A percentile compares a stretch with the other conserved stretches of the same genome.
Evolutionary conservation across 2,113 vertebrate genomes (phyloP).

Genomic region (Phaethornis superciliosus): DNA sequence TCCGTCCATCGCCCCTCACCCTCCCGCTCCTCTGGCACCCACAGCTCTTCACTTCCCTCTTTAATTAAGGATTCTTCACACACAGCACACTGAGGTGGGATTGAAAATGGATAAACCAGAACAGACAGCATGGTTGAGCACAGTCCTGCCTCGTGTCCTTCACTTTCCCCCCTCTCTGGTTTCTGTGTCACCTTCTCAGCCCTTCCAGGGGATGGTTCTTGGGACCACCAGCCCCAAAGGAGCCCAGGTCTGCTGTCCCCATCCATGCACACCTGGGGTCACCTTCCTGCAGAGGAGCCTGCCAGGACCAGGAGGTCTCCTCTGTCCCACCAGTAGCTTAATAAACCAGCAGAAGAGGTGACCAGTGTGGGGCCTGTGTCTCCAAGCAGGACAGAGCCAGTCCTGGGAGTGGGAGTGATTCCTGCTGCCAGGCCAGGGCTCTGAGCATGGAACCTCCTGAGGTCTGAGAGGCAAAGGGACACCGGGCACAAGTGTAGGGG

Average conservation of each 20-base stretch:
- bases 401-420: background rate
- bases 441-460: rapidly evolving
- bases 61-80: background rate
- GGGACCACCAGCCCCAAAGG: background rate
- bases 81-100: background rate
- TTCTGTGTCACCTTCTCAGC: background rate
- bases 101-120: background rate
- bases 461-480: too few species aligned
- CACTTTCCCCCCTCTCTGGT: rapidly evolving
- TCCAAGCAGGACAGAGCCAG: background rate
- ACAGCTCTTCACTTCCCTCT: background rate
- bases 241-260: background rate
- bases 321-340: rapidly evolving
- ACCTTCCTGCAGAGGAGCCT: rapidly evolving
- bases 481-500: background rate
- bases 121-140: rapidly evolving
- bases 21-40: rapidly evolving
- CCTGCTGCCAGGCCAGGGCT: background rate
- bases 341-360: background rate
- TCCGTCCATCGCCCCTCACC: rapidly evolving
- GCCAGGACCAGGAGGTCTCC: background rate
- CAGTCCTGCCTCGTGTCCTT: background rate
- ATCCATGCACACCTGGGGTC: rapidly evolving
- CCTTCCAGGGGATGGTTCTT: background rate
- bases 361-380: rapidly evolving